Conservation (phyloP, 2,888 invertebrate genomes). For the Lysandra bellargus region DNA sequence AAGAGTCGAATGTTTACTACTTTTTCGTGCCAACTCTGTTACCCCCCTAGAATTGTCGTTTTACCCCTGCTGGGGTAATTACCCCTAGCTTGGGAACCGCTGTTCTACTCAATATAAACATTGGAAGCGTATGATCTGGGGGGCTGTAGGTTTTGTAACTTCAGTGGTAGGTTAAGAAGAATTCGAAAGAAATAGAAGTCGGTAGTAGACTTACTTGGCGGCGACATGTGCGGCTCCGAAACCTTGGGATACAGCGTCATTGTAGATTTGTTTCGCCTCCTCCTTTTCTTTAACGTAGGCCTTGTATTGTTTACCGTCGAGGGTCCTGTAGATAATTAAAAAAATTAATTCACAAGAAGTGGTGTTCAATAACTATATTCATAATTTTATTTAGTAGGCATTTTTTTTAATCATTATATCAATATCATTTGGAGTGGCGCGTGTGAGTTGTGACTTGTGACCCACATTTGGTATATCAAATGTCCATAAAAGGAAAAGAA, state of each 20-base stretch:
- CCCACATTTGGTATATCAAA: not conserved
- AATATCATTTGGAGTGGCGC: not conserved
- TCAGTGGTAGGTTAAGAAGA: not conserved
- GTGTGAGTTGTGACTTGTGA: not conserved
- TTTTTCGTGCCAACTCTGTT: too few relatives aligned
- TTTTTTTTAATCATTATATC: not conserved
- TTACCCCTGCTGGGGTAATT: too few relatives aligned
- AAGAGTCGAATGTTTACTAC: too few relatives aligned
- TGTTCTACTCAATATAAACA: too few relatives aligned
- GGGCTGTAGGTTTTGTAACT: too few relatives aligned
- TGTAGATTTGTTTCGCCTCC: slow-evolving; percentile 81
- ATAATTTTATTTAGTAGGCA: too few relatives aligned
- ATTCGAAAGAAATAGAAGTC: not conserved
- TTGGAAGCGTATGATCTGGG: too few relatives aligned
- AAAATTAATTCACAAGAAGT: not conserved
- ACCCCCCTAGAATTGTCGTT: too few relatives aligned
- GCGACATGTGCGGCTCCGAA: slow-evolving; percentile 82
- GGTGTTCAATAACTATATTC: too few relatives aligned
- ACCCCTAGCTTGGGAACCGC: too few relatives aligned
- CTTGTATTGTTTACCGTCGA: slow-evolving; percentile 82
- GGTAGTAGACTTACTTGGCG: slow-evolving; percentile 58
- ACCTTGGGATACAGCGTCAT: slow-evolving; percentile 80
- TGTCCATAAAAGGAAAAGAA: not conserved
- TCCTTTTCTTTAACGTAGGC: slow-evolving; percentile 84
- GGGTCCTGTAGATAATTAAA: slow-evolving; percentile 65